Percentiles rank a stretch among this genome's conserved stretches.
Evolutionary conservation across 2,888 invertebrate species (phyloP).

Genomic region (Schizaphis graminum): DNA sequence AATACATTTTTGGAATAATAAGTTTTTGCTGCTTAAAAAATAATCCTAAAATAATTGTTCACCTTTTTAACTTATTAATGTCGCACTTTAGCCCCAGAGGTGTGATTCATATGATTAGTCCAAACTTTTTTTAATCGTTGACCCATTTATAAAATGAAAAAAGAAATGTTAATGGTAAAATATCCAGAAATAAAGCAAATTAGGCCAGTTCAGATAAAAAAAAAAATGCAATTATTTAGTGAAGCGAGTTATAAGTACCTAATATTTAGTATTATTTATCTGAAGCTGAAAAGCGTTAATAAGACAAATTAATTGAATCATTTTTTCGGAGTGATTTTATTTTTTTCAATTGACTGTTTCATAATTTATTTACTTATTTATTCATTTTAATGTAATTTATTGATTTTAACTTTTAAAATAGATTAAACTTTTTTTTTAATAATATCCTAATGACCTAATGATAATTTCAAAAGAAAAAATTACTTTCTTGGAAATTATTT

Average conservation of each 20-base stretch:
- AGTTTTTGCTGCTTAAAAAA: not conserved
- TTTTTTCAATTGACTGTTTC: conserved; percentile 13
- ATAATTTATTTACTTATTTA: not conserved
- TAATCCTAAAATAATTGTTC: conserved; percentile 10
- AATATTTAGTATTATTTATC: conserved; percentile 50
- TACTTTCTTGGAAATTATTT: too few species aligned
- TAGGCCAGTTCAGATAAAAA: not conserved
- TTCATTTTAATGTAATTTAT: not conserved
- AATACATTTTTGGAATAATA: not conserved
- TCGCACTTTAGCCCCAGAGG: not conserved
- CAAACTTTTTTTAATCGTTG: conserved; percentile 31
- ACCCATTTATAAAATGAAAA: conserved; percentile 48
- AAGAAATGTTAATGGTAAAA: conserved; percentile 36
- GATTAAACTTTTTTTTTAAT: not conserved
- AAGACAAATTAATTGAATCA: conserved; percentile 47
- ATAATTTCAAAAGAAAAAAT: too few species aligned
- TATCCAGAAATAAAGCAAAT: conserved; percentile 37
- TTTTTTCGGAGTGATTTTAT: conserved; percentile 29
- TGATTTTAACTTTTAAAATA: conserved; percentile 6
- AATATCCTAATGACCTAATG: not conserved
- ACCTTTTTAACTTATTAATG: conserved; percentile 11
- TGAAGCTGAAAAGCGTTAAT: conserved; percentile 42
- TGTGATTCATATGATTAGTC: conserved; percentile 23
- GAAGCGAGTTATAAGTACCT: conserved; percentile 40
- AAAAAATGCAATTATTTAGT: conserved; percentile 32